Percentiles rank a stretch among this genome's conserved stretches.
Evolutionary conservation across 2,888 invertebrate genomes (phyloP).

Genomic region (Dendrolimus houi): DNA sequence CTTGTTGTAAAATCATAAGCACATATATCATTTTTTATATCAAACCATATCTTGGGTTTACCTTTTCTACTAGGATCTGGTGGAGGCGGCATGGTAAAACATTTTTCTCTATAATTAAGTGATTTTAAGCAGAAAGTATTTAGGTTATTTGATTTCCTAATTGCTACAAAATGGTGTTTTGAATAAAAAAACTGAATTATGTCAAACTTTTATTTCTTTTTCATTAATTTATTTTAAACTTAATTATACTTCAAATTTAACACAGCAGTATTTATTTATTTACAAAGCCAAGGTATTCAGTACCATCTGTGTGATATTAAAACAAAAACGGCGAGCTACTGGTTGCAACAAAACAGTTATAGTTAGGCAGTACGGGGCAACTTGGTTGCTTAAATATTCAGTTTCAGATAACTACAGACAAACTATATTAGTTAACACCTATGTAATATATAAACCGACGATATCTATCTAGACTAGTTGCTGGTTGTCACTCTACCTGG

Average conservation of each 20-base stretch:
- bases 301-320: constrained; percentile 23
- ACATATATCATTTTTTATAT: too few relatives aligned
- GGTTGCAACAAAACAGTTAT: constrained; percentile 20
- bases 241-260: constrained; percentile 22
- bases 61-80: too few relatives aligned
- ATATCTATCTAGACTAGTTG: constrained; percentile 65
- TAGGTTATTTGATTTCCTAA: too few relatives aligned
- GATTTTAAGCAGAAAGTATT: too few relatives aligned
- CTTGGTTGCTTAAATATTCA: constrained; percentile 45
- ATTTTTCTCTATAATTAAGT: too few relatives aligned
- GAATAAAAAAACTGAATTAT: too few relatives aligned
- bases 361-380: constrained; percentile 43
- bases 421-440: constrained; percentile 31
- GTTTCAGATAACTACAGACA: constrained; percentile 29
- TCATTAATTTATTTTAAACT: background rate
- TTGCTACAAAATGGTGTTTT: too few relatives aligned
- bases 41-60: too few relatives aligned
- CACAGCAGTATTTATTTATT: constrained; percentile 44
- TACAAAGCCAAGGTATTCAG: constrained; percentile 46
- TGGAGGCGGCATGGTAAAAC: too few relatives aligned
- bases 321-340: constrained; percentile 29
- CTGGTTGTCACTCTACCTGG: constrained; percentile 56
- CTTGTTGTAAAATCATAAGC: too few relatives aligned
- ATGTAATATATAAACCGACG: constrained; percentile 25
- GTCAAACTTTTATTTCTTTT: background rate